phyloP scores from a whole-genome alignment of 1,140 invertebrate genomes.

The Sinella curviseta region DNA sequence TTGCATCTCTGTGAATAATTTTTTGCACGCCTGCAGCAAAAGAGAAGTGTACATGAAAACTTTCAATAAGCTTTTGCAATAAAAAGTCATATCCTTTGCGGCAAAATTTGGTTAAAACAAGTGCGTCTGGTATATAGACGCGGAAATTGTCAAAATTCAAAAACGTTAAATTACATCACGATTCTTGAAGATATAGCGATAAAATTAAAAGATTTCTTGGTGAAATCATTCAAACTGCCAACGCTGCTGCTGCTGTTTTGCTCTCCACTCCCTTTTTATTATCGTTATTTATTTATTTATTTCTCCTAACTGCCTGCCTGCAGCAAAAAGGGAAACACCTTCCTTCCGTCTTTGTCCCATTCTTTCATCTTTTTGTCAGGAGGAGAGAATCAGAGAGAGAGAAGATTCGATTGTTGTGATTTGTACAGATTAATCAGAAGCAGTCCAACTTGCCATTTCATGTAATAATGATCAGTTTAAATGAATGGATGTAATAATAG shows the following conservation, averaged over 20 bases:
- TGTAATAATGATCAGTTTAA: neutral
- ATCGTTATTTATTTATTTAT: neutral
- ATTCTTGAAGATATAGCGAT: neutral
- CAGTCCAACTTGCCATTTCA: neutral
- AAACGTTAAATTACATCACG: neutral
- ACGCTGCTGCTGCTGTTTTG: too few relatives aligned
- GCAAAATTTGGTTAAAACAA: too few relatives aligned
- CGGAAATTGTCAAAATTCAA: constrained; percentile 15
- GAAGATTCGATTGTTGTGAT: too few relatives aligned
- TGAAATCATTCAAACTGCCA: too few relatives aligned
- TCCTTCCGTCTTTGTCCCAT: neutral
- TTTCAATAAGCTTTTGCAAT: neutral
- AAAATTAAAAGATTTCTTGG: neutral
- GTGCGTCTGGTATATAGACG: too few relatives aligned
- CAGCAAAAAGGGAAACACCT: constrained; percentile 3
- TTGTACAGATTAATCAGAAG: neutral
- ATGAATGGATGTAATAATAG: too few relatives aligned
- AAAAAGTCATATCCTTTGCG: too few relatives aligned
- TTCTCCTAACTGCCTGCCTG: neutral
- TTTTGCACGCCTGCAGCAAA: neutral
- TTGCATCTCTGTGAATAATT: neutral
- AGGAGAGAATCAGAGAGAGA: too few relatives aligned
- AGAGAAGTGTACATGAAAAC: neutral
- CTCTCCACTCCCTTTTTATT: neutral
- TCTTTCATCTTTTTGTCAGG: neutral